A percentile compares a stretch with the other conserved stretches of the same genome.
These are phyloP conservation scores for Thalassarche chlororhynchos DNA, from an alignment of 2,113 vertebrate genomes.

Conservation along the genomic window DNA sequence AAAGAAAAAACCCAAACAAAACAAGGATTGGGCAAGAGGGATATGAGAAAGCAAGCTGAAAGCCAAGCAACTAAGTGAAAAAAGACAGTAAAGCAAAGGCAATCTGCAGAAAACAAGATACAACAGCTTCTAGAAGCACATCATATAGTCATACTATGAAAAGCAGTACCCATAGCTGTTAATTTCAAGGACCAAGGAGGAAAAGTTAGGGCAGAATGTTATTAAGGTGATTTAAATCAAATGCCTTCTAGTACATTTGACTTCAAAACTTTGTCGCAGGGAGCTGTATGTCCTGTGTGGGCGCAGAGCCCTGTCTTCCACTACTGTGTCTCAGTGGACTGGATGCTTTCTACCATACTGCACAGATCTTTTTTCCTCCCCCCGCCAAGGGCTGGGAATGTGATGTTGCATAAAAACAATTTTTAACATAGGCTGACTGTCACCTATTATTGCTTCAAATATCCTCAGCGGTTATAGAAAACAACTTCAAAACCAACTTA, in stretches of 20 bases:
- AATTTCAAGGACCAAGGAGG: background rate
- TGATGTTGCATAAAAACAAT: background rate
- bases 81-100: background rate
- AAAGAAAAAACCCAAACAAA: background rate
- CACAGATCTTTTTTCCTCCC: background rate
- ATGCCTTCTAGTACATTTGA: background rate
- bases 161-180: background rate
- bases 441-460: slow-evolving; percentile 14
- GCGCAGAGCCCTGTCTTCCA: background rate
- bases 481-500: slow-evolving; percentile 38
- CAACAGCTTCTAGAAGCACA: background rate
- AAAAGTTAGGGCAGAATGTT: background rate
- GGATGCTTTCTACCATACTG: background rate
- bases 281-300: background rate
- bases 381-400: background rate
- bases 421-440: slow-evolving; percentile 2
- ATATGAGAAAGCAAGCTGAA: background rate
- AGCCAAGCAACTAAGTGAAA: background rate
- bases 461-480: background rate
- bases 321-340: background rate
- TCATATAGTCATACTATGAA: background rate
- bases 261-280: background rate
- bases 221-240: background rate
- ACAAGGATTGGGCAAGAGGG: background rate
- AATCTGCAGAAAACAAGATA: background rate